Base-by-base conservation (phyloP, 2,113 vertebrate genomes). In the Alectura lathami region DNA sequence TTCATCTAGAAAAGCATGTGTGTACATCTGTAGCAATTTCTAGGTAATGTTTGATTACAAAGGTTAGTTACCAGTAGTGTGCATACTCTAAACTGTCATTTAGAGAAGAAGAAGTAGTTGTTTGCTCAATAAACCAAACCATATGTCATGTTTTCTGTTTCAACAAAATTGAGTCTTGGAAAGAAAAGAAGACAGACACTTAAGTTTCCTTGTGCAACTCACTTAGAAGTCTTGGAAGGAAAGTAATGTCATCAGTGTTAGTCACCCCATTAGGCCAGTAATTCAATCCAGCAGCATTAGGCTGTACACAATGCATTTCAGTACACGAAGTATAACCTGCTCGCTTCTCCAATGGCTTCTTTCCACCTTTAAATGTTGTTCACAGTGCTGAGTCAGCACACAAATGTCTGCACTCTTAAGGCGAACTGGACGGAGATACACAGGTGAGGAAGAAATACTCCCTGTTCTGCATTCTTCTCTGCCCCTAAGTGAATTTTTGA, bases 111-210 rank as follows among this genome's bases (percentile, higher is more conserved):
- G 83, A 13, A 93, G 47, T 11, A 21, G 50, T 56, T 89, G 60
- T 67, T 93, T 96, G 59, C 82, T 88, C 86, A 92, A 79, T 96
- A 94, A 93, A 88, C 50, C 21, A 63, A 83, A 83, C 76, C 17
- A 7, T 64, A 82, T 63, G 57, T 48, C 79, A 77, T 45, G 54
- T 68, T 94, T 89, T 84, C 48, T 73, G 8, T 67, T 94, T 74
- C 70, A 60, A 47, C 42, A 67, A 67, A 84, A 88, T 8, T 54
- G 15, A 27, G 12, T 34, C 62, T 79, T 77, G 18, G 48, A 76
- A 91, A 76, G 34, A 82, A 86, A 91, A 74, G 27, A 68, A 62
- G 62, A 53, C 9, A 45, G 30, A 27, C 36, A 80, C 6, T 7
- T 27, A 48, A 50, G 22, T 64, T 82, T 79, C 21, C 15, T 23